Evolutionary conservation across 1,140 invertebrate genomes (phyloP).

Genomic region (Diorhabda carinulata): DNA sequence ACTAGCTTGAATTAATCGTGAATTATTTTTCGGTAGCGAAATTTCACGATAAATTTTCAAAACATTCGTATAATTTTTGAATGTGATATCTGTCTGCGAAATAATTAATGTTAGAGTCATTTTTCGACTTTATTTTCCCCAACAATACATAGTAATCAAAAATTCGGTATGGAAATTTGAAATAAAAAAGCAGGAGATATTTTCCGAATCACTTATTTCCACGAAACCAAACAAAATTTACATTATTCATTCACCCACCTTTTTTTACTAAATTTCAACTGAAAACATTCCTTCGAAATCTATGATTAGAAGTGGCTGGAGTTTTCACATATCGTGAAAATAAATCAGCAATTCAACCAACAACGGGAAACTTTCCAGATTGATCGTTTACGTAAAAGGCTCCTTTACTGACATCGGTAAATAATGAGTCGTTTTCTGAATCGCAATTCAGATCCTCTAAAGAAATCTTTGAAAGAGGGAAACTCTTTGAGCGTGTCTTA

Average conservation of each 20-base stretch:
- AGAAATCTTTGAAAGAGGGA: slow-evolving; percentile 13
- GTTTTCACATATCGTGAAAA: slow-evolving; percentile 25
- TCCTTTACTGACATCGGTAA: slow-evolving; percentile 25
- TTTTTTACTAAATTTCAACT: background rate
- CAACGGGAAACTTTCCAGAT: slow-evolving; percentile 25
- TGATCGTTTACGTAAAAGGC: slow-evolving; percentile 30
- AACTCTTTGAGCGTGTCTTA: slow-evolving; percentile 7
- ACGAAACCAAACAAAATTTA: background rate
- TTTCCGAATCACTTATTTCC: too few relatives aligned
- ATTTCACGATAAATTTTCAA: too few relatives aligned
- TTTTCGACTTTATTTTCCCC: too few relatives aligned
- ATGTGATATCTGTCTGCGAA: too few relatives aligned
- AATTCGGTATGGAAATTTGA: too few relatives aligned
- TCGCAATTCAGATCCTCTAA: slow-evolving; percentile 22
- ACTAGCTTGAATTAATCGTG: too few relatives aligned
- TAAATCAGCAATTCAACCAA: slow-evolving; percentile 27
- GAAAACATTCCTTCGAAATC: slow-evolving; percentile 1
- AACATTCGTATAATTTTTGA: too few relatives aligned
- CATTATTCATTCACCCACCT: slow-evolving; percentile 1
- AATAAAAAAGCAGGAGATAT: too few relatives aligned
- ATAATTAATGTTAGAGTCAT: too few relatives aligned
- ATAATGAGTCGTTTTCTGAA: slow-evolving; percentile 26
- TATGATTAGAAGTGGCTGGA: slow-evolving; percentile 4
- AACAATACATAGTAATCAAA: too few relatives aligned
- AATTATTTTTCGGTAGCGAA: too few relatives aligned